Evolutionary conservation across 2,113 vertebrate species (phyloP).

Genomic region (Phyllostomus discolor): DNA sequence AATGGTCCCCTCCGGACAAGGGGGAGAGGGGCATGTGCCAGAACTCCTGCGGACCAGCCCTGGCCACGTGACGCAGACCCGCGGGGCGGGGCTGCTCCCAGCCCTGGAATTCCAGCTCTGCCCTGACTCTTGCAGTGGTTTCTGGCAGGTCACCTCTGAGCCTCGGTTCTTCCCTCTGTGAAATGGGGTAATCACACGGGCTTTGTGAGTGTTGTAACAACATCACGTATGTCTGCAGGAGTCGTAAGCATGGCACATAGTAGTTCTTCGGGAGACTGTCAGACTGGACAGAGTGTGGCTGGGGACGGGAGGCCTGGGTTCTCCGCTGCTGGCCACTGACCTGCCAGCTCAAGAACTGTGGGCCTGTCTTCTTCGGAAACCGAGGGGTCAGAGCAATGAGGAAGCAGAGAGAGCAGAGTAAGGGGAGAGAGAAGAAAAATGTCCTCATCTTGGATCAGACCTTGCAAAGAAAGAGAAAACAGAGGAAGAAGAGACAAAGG

Average conservation of each 20-base stretch:
- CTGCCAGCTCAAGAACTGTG: background rate
- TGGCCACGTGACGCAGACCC: background rate
- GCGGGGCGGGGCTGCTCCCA: too few relatives aligned
- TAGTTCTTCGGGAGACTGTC: background rate
- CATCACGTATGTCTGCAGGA: rapidly evolving
- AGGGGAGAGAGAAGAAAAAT: background rate
- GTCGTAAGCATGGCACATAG: rapidly evolving
- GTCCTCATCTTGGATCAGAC: background rate
- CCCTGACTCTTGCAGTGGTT: too few relatives aligned
- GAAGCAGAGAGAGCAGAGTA: background rate
- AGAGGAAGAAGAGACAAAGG: too few relatives aligned
- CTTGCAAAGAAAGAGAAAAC: background rate
- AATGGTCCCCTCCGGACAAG: background rate
- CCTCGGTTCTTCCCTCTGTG: background rate
- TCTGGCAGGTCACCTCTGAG: rapidly evolving
- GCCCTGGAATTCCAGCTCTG: background rate
- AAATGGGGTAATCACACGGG: background rate
- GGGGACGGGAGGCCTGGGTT: rapidly evolving
- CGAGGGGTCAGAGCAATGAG: background rate
- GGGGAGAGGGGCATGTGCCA: background rate
- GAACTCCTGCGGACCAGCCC: background rate
- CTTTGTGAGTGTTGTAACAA: rapidly evolving
- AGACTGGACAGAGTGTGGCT: too few relatives aligned
- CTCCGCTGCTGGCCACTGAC: background rate
- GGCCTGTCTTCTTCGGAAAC: background rate